These are phyloP conservation scores for Diplosoma virens DNA, from an alignment of 23 tunicate genomes.

Conservation along the genomic window DNA sequence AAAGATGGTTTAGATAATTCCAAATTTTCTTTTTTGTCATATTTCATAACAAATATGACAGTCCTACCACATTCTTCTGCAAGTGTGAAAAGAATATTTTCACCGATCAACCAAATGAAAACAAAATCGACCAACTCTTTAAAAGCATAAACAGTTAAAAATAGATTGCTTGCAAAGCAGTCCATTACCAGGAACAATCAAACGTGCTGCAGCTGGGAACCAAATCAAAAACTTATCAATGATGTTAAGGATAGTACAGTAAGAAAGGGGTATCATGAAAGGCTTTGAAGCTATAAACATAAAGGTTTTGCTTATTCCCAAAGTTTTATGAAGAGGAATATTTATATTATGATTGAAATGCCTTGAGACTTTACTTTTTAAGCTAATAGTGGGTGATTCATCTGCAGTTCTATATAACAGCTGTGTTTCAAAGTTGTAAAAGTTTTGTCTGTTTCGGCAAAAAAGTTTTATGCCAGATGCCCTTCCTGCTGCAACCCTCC, in stretches of 20 bases:
- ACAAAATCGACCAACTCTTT: neutral
- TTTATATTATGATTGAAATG: too few relatives aligned
- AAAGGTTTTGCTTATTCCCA: too few relatives aligned
- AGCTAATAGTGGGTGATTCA: too few relatives aligned
- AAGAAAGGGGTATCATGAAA: neutral
- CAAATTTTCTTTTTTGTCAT: neutral
- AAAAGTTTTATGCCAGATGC: too few relatives aligned
- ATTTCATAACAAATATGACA: neutral
- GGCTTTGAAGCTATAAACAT: too few relatives aligned
- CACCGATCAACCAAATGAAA: neutral
- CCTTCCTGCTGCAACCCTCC: too few relatives aligned
- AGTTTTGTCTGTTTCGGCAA: too few relatives aligned
- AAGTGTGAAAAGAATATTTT: neutral
- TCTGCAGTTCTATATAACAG: too few relatives aligned
- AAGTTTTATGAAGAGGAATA: too few relatives aligned
- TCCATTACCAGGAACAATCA: neutral
- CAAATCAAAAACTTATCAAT: neutral
- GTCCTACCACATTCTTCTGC: neutral
- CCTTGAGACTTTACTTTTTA: too few relatives aligned
- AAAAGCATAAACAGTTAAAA: neutral
- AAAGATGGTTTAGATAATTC: neutral
- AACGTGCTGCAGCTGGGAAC: neutral
- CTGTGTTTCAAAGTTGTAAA: too few relatives aligned
- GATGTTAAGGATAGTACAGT: neutral
- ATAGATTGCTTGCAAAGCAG: neutral